Evolutionary conservation across 1,140 invertebrate genomes (phyloP).

Genomic region (Drosophila athabasca): DNA sequence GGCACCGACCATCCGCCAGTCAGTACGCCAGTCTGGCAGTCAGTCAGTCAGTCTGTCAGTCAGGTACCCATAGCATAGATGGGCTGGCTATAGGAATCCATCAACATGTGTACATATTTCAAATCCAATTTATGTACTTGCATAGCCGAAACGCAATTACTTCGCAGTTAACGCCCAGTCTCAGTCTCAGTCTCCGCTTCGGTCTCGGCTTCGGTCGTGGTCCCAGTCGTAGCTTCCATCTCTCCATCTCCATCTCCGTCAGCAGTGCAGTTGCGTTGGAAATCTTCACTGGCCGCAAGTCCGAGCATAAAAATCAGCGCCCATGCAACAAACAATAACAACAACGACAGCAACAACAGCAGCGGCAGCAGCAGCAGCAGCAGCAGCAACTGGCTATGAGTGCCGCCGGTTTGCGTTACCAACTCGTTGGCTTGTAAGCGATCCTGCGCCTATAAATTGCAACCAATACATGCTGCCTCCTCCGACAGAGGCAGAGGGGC

Average conservation of each 20-base stretch:
- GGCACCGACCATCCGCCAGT: background rate
- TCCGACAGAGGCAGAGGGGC: slow-evolving; percentile 6
- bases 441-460: slow-evolving; percentile 80
- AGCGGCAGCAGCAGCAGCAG: slow-evolving; percentile 15
- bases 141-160: slow-evolving; percentile 80
- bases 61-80: slow-evolving; percentile 42
- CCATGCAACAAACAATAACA: slow-evolving; percentile 34
- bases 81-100: slow-evolving; percentile 61
- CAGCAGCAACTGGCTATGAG: slow-evolving; percentile 33
- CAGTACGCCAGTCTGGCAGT: background rate
- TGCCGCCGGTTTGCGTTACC: slow-evolving; percentile 78
- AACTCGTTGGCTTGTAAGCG: slow-evolving; percentile 77
- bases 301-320: slow-evolving; percentile 53
- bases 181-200: slow-evolving; percentile 26
- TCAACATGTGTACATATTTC: slow-evolving; percentile 81
- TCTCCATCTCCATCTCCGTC: background rate
- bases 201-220: slow-evolving; percentile 5
- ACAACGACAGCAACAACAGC: slow-evolving; percentile 1
- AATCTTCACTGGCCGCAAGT: slow-evolving; percentile 46
- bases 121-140: slow-evolving; percentile 81
- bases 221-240: background rate
- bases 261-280: slow-evolving; percentile 50
- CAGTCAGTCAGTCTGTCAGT: background rate
- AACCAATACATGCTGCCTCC: slow-evolving; percentile 54
- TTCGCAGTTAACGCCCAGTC: slow-evolving; percentile 79